phyloP scores from a whole-genome alignment of 2,888 invertebrate species.

The Creontiades dilutus region DNA sequence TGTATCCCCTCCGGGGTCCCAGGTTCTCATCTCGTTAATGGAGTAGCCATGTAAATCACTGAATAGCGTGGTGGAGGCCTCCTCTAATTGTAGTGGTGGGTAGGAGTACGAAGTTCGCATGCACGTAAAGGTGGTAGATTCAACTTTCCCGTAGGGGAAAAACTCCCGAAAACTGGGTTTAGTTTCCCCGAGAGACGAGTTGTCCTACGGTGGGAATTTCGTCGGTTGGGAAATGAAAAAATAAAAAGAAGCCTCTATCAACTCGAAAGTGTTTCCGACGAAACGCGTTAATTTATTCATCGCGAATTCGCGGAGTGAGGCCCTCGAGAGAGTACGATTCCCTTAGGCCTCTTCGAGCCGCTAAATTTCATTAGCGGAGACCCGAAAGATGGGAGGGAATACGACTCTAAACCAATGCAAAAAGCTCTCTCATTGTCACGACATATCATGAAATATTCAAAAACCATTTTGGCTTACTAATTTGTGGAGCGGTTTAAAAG shows the following conservation, averaged over 20 bases:
- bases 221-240: neutral
- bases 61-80: slow-evolving; percentile 11
- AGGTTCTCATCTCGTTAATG: slow-evolving; percentile 32
- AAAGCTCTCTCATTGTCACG: neutral
- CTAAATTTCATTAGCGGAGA: neutral
- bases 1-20: neutral
- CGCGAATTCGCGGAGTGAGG: neutral
- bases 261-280: neutral
- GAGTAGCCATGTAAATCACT: slow-evolving; percentile 39
- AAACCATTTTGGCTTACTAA: neutral
- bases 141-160: neutral
- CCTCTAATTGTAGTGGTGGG: slow-evolving; percentile 11
- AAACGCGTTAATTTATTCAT: neutral
- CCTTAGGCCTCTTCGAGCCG: neutral
- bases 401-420: neutral
- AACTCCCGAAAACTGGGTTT: neutral
- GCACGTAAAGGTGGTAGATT: neutral
- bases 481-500: neutral
- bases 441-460: slow-evolving; percentile 11
- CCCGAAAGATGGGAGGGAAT: neutral
- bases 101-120: slow-evolving; percentile 1
- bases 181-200: neutral
- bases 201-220: neutral
- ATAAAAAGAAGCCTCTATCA: neutral
- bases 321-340: neutral